Percentiles rank a stretch among this genome's conserved stretches.
These are phyloP conservation scores for Apodemus sylvaticus DNA, from an alignment of 2,113 vertebrate species.

Conservation along the genomic window DNA sequence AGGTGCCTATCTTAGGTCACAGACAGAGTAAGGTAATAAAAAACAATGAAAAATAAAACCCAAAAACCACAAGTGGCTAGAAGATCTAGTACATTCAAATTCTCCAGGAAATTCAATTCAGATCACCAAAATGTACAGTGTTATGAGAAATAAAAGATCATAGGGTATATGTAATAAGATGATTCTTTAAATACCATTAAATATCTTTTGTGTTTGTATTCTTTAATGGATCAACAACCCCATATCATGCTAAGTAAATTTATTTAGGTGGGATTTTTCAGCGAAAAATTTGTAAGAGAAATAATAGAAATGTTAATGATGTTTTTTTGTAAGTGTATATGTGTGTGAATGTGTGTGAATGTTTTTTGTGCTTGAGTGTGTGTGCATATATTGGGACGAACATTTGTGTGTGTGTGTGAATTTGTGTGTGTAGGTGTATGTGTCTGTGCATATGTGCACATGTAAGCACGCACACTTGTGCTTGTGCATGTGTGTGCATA, in stretches of 20 bases:
- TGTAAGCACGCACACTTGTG: too few species aligned
- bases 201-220: neutral
- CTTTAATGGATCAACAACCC: neutral
- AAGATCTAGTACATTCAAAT: neutral
- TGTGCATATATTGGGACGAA: neutral
- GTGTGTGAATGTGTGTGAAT: accelerated
- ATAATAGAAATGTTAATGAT: neutral
- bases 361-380: too few species aligned
- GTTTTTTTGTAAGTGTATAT: neutral
- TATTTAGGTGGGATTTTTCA: neutral
- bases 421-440: neutral
- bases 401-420: neutral
- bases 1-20: neutral
- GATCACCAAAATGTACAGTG: neutral
- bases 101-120: neutral
- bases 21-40: neutral
- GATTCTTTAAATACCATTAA: neutral
- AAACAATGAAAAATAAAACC: neutral
- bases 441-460: neutral
- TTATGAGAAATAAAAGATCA: neutral
- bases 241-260: neutral
- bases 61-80: neutral
- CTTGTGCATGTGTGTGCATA: neutral
- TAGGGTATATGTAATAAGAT: neutral
- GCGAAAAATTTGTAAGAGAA: neutral